phyloP scores from a whole-genome alignment of 2,113 vertebrate genomes.

The Clarias gariepinus region DNA sequence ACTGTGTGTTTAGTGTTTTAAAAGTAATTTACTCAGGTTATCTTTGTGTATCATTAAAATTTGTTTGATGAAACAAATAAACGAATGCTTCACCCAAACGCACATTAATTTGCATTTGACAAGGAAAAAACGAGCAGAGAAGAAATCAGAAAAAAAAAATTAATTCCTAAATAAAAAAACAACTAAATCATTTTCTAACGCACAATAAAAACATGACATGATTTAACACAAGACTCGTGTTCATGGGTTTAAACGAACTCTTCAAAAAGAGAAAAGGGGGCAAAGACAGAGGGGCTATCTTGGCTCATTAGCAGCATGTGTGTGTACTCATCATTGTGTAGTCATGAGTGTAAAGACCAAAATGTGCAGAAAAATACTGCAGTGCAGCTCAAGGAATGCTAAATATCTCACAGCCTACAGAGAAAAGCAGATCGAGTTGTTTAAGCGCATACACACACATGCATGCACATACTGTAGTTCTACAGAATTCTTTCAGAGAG shows the following conservation, averaged over 20 bases:
- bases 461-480: not conserved
- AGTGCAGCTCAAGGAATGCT: conserved; percentile 50
- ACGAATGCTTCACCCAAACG: too few relatives aligned
- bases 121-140: not conserved
- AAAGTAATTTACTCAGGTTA: too few relatives aligned
- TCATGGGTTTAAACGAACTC: not conserved
- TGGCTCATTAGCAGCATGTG: not conserved
- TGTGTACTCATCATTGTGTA: not conserved
- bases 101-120: not conserved
- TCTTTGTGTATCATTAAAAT: too few relatives aligned
- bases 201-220: not conserved
- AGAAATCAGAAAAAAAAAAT: not conserved
- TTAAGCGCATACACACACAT: conserved; percentile 13
- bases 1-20: too few relatives aligned
- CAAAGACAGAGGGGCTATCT: not conserved
- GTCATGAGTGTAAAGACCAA: conserved; percentile 3
- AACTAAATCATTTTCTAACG: not conserved
- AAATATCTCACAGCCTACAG: conserved; percentile 49
- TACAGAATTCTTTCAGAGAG: not conserved
- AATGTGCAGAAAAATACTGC: not conserved
- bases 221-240: not conserved
- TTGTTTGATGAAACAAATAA: not conserved
- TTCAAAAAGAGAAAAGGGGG: not conserved
- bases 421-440: conserved; percentile 28
- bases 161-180: not conserved